These are phyloP conservation scores for Chymomyza caudatula DNA, from an alignment of 2,888 invertebrate genomes.

Conservation along the genomic window DNA sequence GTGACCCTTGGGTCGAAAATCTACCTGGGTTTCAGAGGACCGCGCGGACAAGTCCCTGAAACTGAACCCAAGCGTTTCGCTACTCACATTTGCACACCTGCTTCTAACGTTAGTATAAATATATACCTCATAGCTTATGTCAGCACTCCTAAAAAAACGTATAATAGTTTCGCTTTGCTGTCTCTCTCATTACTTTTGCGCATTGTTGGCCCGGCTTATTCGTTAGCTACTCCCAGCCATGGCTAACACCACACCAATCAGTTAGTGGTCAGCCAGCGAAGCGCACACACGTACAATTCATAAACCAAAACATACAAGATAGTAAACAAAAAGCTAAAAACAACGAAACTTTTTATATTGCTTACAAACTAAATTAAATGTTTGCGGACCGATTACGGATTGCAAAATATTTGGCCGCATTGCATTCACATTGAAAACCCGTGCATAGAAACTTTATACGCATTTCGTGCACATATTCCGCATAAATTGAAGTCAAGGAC, in stretches of 20 bases:
- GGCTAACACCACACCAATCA: constrained; percentile 31
- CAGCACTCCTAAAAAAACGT: too few relatives aligned
- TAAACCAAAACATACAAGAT: constrained; percentile 45
- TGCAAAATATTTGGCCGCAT: constrained; percentile 42
- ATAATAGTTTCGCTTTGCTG: neutral
- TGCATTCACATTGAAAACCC: constrained; percentile 14
- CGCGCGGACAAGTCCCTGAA: too few relatives aligned
- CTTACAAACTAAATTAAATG: neutral
- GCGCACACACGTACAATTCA: constrained; percentile 56
- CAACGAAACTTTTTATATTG: constrained; percentile 23
- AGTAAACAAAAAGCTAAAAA: constrained; percentile 10
- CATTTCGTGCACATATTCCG: neutral
- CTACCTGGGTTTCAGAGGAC: too few relatives aligned
- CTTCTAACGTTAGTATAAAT: too few relatives aligned
- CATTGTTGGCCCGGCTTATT: constrained; percentile 26
- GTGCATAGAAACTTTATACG: neutral
- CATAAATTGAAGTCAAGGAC: neutral
- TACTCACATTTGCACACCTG: too few relatives aligned
- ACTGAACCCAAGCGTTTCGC: too few relatives aligned
- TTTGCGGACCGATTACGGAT: constrained; percentile 4
- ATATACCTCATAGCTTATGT: too few relatives aligned
- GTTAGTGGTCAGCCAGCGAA: constrained; percentile 58
- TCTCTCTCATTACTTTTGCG: neutral
- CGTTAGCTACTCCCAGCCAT: constrained; percentile 20
- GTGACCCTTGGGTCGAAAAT: too few relatives aligned